Conservation (phyloP, 2,888 invertebrate genomes). For the Caenorhabditis sp. region DNA sequence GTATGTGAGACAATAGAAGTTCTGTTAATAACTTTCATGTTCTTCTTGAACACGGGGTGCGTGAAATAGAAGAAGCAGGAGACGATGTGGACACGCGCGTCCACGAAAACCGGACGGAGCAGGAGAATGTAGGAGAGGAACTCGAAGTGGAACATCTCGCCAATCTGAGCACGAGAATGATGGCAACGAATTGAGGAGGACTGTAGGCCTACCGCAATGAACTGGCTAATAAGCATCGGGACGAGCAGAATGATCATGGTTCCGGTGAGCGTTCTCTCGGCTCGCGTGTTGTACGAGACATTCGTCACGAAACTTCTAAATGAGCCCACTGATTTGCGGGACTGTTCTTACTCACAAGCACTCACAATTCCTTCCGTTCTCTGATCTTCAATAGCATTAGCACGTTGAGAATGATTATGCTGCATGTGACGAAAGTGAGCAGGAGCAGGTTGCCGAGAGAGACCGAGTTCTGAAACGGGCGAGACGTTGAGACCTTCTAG, state of each 20-base stretch:
- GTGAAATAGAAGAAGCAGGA: slow-evolving; percentile 26
- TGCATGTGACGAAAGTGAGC: neutral
- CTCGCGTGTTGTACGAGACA: neutral
- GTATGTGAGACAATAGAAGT: neutral
- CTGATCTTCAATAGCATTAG: slow-evolving; percentile 8
- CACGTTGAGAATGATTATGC: slow-evolving; percentile 1
- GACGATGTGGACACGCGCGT: slow-evolving; percentile 30
- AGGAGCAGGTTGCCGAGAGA: neutral
- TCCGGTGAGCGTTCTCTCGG: slow-evolving; percentile 15
- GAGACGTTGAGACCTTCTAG: no score
- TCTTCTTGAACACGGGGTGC: slow-evolving; percentile 25
- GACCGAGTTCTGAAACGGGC: slow-evolving; percentile 1
- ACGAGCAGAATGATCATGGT: slow-evolving; percentile 28
- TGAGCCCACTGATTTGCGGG: neutral
- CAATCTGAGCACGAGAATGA: neutral
- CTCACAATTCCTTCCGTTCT: neutral
- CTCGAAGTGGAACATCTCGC: slow-evolving; percentile 2
- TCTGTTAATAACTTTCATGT: no score
- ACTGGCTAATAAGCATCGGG: slow-evolving; percentile 2
- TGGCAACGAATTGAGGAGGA: neutral
- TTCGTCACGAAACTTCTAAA: neutral
- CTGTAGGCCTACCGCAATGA: neutral
- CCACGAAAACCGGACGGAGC: slow-evolving; percentile 19
- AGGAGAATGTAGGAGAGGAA: slow-evolving; percentile 17
- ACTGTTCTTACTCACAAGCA: neutral